Base-by-base conservation (phyloP, 2,888 invertebrate species). In the Lydus trimaculatus region DNA sequence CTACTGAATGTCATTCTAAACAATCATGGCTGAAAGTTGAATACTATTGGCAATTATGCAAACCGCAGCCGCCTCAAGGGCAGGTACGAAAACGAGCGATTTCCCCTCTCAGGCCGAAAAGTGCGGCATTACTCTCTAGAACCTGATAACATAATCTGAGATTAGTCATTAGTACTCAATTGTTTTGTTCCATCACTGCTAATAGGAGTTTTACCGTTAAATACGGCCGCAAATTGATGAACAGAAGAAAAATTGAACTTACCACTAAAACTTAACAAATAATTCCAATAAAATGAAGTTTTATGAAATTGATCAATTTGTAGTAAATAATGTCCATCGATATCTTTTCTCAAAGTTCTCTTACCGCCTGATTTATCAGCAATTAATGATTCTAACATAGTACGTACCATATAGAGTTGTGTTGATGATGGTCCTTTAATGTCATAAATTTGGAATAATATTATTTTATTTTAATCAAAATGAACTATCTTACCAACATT, bases 301-400 rank as follows among this genome's bases (percentile, higher is more conserved):
- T 97, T 94, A 84, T 99, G 98, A 86, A 99, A 99, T 63, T 92
- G 90, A 84, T 98, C 98, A 74, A 99, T 99, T 85, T 95, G 94
- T 80, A 94, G 90, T 20, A 99, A 89, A 70, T 97, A 96, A 75
- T 93, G 93, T 0, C 96, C 96, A 83, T 99, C 99, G 74, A 99
- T 93, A 81, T 99, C 99, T 83, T 99, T 99, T 63, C 98, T 89
- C 4, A 98, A 87, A 0, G 98, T 98, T 64, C 97, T 89, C 82
- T 99, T 94, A 0, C 98, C 98, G 0, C 98, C 97, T 64, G 97
- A 97, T 86, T 98, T 98, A 85, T 99, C 99, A 0, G 98, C 97
- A 72, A 99, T 96, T 65, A 99, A 87, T 0, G 98, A 98, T 84
- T 99, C 99, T 67, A 99, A 86, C 93, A 99, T 99, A 0, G 99